Evolutionary conservation across 2,888 invertebrate genomes (phyloP).

Genomic region (Chouioia cunea): DNA sequence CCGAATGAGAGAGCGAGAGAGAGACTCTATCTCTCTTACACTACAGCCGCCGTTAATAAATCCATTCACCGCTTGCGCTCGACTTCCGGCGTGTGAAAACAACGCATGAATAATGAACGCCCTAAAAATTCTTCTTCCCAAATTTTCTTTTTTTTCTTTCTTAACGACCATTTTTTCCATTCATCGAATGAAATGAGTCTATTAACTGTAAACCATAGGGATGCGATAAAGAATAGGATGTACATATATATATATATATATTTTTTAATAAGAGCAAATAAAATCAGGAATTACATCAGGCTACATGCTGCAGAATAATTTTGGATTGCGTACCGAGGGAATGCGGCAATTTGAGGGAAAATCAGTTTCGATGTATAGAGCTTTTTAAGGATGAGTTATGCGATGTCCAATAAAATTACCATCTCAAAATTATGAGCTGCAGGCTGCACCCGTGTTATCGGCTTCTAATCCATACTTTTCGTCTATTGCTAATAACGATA

Average conservation of each 20-base stretch:
- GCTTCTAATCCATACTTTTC: constrained; percentile 20
- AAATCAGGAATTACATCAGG: background rate
- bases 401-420: constrained; percentile 18
- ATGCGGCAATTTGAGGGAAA: constrained; percentile 5
- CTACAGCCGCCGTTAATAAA: constrained; percentile 39
- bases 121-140: background rate
- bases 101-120: constrained; percentile 41
- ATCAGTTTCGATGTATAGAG: constrained; percentile 18
- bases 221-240: no score
- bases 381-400: constrained; percentile 20
- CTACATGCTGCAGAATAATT: no score
- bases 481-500: background rate
- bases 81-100: constrained; percentile 45
- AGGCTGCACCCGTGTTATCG: background rate
- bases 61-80: constrained; percentile 36
- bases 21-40: background rate
- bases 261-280: background rate
- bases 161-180: background rate
- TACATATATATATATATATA: no score
- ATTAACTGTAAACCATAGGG: no score
- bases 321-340: no score
- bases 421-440: constrained; percentile 21
- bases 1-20: background rate
- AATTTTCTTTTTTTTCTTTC: constrained; percentile 7
- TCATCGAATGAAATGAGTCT: no score